Evolutionary conservation across 1,140 invertebrate genomes (phyloP), one percentile per base, ranked within the genome.

Genomic region (Globodera rostochiensis): DNA sequence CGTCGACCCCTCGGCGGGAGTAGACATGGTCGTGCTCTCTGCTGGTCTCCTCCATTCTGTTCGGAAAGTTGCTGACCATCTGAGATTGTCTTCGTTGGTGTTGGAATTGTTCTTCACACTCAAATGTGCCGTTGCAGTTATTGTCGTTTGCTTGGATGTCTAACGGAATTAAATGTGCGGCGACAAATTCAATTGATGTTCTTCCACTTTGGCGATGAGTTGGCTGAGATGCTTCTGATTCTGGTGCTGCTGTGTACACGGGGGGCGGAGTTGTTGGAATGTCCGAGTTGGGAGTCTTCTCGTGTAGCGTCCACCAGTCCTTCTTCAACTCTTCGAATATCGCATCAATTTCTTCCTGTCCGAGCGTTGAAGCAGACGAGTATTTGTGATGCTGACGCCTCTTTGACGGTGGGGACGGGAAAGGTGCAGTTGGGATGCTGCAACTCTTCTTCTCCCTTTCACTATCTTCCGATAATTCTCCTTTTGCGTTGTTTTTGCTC

Each of bases 1-100:
- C 80, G 11, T 45, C 67, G 5, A 78, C 57, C 79, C 83, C 57
- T 64, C 73, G 36, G 78, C 81, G 46, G 74, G 73, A 60, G 84
- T 71, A 64, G 79, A 60, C 21, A 75, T 49, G 45, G 36, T 64
- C n/a, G 0, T 49, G 57, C 66, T 69, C 60, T 50, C 67, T 66
- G 57, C 57, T 36, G 66, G 36, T 25, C 13, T 50, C 19, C 46
- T 82, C 81, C 70, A 60, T 81, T 79, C 49, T 80, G 36, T 53
- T 36, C 45, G 82, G 47, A 13, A 66, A 53, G 21, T 84, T 77
- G 82, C 21, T 73, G 36, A 84, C 49, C 74, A 80, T 47, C 64
- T 64, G 19, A 46, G 67, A 21, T 36, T 78, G n/a, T 15, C 36
- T 36, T 25, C 5, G 36, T 50, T 66, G 49, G 77, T 49, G 49